These are phyloP conservation scores for Chrysochloris asiatica DNA, from an alignment of 2,113 vertebrate species.

Conservation along the genomic window DNA sequence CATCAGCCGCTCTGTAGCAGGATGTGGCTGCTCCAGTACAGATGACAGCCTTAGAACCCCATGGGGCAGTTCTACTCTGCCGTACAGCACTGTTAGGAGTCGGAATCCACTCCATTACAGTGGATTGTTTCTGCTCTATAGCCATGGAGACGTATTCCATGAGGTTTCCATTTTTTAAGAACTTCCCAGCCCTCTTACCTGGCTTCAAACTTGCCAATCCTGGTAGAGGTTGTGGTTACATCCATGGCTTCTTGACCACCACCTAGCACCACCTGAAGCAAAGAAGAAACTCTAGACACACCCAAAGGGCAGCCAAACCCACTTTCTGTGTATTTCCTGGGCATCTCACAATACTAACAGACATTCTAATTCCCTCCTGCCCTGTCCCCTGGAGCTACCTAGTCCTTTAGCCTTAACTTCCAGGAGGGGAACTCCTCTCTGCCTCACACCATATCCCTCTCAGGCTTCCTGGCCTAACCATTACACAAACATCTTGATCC, in stretches of 20 bases:
- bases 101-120: not conserved
- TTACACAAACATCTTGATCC: not conserved
- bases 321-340: not conserved
- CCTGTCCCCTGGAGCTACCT: not conserved
- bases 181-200: slow-evolving; percentile 85
- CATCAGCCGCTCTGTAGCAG: not conserved
- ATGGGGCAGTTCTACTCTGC: not conserved
- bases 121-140: not conserved
- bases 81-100: not conserved
- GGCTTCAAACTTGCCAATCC: slow-evolving; percentile 99
- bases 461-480: not conserved
- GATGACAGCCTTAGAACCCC: not conserved
- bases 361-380: not conserved
- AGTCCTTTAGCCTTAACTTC: not conserved
- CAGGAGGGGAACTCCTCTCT: not conserved
- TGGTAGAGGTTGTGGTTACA: slow-evolving; percentile 97
- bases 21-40: not conserved
- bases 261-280: slow-evolving; percentile 92
- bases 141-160: not conserved
- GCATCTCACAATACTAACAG: not conserved
- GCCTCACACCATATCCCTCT: not conserved
- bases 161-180: not conserved
- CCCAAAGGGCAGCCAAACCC: not conserved
- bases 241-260: slow-evolving; percentile 99
- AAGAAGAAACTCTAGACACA: not conserved